Conservation (phyloP, 2,113 vertebrate genomes). For the Podarcis cretensis region DNA sequence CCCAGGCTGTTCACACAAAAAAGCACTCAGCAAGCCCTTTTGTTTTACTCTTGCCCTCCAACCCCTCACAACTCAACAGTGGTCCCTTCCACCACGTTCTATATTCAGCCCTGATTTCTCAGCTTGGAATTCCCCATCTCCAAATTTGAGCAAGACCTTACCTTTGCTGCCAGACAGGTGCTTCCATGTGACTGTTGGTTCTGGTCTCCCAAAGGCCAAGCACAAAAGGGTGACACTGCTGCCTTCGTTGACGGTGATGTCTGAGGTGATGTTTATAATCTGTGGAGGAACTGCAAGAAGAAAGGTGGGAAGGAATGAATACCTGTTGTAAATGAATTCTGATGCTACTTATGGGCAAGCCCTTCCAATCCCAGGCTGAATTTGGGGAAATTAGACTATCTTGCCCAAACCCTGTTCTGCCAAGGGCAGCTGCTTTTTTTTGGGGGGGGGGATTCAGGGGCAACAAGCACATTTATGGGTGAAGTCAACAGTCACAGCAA, state of each 20-base stretch:
- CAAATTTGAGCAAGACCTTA: slow-evolving; percentile 63
- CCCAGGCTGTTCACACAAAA: neutral
- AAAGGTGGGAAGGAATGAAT: slow-evolving; percentile 31
- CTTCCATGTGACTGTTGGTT: slow-evolving; percentile 92
- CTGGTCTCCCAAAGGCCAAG: slow-evolving; percentile 91
- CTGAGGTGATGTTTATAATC: slow-evolving; percentile 93
- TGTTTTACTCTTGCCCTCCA: neutral
- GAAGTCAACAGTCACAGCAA: too few species aligned
- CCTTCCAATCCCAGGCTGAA: neutral
- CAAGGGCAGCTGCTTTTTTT: too few species aligned
- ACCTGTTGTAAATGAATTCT: neutral
- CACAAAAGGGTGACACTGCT: slow-evolving; percentile 93
- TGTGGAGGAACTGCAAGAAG: slow-evolving; percentile 87
- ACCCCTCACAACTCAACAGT: too few species aligned
- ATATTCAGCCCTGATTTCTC: neutral
- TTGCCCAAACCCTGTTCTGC: too few species aligned
- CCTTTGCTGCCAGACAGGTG: slow-evolving; percentile 88
- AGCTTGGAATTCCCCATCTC: neutral
- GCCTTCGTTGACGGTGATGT: slow-evolving; percentile 94
- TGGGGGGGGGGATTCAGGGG: too few species aligned
- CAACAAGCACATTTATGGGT: too few species aligned
- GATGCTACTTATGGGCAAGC: neutral
- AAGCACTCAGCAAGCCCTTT: neutral
- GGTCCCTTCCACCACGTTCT: neutral
- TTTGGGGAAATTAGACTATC: neutral